Evolutionary conservation across 2,113 vertebrate species (phyloP).

Genomic region (Girardinichthys multiradiatus): DNA sequence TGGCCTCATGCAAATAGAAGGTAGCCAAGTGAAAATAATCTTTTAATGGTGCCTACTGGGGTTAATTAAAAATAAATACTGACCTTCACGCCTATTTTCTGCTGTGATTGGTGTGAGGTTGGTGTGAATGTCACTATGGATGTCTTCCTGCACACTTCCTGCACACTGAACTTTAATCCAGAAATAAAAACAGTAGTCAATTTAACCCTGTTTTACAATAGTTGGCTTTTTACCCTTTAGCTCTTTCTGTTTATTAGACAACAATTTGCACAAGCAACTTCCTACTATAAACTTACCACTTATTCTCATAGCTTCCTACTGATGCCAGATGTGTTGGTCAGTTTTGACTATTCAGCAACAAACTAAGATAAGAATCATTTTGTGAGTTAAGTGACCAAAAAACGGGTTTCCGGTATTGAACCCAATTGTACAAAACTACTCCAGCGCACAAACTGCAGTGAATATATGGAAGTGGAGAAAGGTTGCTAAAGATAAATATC

Average conservation of each 20-base stretch:
- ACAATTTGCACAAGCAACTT: background rate
- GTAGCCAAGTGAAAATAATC: background rate
- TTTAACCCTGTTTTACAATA: background rate
- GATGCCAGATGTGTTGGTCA: background rate
- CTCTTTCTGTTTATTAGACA: background rate
- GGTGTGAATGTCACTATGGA: conserved; percentile 1
- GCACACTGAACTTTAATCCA: conserved; percentile 5
- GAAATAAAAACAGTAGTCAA: background rate
- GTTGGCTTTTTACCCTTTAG: background rate
- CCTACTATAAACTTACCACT: background rate
- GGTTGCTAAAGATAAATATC: background rate
- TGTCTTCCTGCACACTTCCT: conserved; percentile 12
- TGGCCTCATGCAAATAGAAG: no score
- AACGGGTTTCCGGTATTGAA: background rate
- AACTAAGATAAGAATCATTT: no score
- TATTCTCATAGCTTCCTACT: no score
- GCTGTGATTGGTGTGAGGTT: background rate
- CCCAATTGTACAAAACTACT: background rate
- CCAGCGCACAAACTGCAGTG: background rate
- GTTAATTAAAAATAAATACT: background rate
- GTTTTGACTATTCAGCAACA: no score
- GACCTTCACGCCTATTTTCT: conserved; percentile 4
- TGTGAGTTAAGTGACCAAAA: background rate
- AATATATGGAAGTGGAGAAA: background rate
- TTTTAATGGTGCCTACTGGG: background rate